Base-by-base conservation (phyloP, 2,888 invertebrate genomes). In the Nebria salina region DNA sequence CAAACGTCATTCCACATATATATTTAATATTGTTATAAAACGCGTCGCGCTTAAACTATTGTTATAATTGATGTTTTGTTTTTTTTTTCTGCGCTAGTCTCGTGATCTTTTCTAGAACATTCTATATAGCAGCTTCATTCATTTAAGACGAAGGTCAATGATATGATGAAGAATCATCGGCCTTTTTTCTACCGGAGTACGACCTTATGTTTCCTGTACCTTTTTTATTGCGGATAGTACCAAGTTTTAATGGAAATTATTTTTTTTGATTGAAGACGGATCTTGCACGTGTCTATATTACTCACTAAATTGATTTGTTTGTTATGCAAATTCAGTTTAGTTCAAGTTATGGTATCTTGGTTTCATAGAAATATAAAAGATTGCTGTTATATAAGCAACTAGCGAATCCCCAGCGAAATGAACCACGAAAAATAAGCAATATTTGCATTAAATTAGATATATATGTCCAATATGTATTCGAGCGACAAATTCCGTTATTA, bases 161-260 rank as follows among this genome's bases (percentile, higher is more conserved):
- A 54, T 54, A 54, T 54, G 54, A 54, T 54, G 54, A 54, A 54
- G 54, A 54, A 54, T 54, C 54, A 54, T 54, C 54, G 54, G 54
- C 54, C 54, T 54, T 54, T 54, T 54, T 54, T 54, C 54, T 54
- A 54, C 13, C 13, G 54, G 54, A 54, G 8, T 54, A 54, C 54
- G 54, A 54, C 54, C 54, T 54, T 54, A 34, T 54, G 13, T 13
- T 54, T 54, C 54, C 54, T 34, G 41, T 72, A 72, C 34, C 34
- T 72, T 72, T 72, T 66, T 76, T 68, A 25, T 68, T 68, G 54
- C 13, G 54, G 54, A 54, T 54, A 54, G 54, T 54, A 54, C 54
- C 54, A 54, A 54, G 54, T 54, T 54, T 11, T 54, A 8, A 54
- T 54, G 54, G 54, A 54, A 54, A 54, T 34, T 34, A 34, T 54